Percentiles rank a stretch among this genome's conserved stretches.
Evolutionary conservation across 2,113 vertebrate species (phyloP).

Genomic region (Ophthalmolycus amberensis): DNA sequence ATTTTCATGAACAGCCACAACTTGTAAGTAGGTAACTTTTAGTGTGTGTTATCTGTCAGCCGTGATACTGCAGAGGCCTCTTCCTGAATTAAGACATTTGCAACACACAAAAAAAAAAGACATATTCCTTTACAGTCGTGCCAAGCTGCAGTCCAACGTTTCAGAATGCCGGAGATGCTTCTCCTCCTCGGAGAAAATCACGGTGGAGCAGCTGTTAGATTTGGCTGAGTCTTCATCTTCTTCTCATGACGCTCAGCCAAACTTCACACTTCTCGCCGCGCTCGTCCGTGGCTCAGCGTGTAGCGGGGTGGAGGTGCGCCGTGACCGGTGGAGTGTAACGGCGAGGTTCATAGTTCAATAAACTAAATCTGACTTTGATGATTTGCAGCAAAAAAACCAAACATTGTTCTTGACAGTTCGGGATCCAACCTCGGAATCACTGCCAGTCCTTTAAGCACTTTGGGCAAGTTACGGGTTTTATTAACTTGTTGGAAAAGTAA

Average conservation of each 20-base stretch:
- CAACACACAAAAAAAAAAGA: constrained; percentile 25
- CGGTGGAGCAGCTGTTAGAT: constrained; percentile 65
- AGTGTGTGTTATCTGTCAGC: constrained; percentile 4
- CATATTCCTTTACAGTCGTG: constrained; percentile 49
- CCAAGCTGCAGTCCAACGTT: constrained; percentile 55
- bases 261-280: constrained; percentile 28
- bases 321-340: not conserved
- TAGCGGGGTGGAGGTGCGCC: not conserved
- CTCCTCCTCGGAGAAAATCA: constrained; percentile 47
- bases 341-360: not conserved
- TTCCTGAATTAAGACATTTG: constrained; percentile 50
- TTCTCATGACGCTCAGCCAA: constrained; percentile 58
- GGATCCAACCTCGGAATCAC: constrained; percentile 14
- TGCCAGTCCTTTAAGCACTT: constrained; percentile 28
- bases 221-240: constrained; percentile 64
- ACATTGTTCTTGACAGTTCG: not conserved
- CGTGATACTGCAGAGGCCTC: constrained; percentile 16
- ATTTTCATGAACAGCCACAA: not conserved
- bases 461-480: constrained; percentile 54
- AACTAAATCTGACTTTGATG: not conserved
- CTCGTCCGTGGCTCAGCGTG: constrained; percentile 5
- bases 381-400: not conserved
- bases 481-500: constrained; percentile 60
- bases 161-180: constrained; percentile 37
- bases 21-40: not conserved